Percentiles rank a stretch among this genome's conserved stretches.
Conservation (phyloP, 2,113 vertebrate species). For the Macrotus californicus region DNA sequence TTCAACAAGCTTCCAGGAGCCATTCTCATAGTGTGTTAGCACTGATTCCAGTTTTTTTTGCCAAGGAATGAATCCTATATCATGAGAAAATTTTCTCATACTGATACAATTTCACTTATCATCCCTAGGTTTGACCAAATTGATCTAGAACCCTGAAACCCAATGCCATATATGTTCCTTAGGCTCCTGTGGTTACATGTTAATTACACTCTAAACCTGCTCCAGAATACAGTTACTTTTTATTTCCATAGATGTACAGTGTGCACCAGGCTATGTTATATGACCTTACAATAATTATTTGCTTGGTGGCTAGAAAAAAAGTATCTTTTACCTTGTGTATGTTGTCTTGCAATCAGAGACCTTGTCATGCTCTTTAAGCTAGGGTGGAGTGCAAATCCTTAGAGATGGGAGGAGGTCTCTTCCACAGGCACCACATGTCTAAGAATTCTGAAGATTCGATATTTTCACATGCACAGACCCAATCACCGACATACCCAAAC, state of each 20-base stretch:
- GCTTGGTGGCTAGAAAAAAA: background rate
- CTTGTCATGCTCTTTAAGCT: background rate
- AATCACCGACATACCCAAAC: background rate
- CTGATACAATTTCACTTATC: background rate
- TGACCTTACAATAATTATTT: background rate
- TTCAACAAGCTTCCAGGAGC: background rate
- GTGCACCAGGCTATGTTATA: background rate
- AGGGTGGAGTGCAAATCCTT: background rate
- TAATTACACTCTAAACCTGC: background rate
- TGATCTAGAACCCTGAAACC: background rate
- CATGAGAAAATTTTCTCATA: background rate
- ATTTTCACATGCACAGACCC: background rate
- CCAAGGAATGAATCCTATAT: background rate
- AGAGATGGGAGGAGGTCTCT: background rate
- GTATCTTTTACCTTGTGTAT: background rate
- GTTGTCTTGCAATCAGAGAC: background rate
- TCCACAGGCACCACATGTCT: background rate
- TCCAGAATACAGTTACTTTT: background rate
- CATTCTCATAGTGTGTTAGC: background rate
- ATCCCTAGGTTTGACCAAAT: background rate
- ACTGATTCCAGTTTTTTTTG: background rate
- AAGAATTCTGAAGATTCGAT: background rate
- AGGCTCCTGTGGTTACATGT: background rate
- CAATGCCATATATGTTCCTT: background rate
- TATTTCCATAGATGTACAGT: background rate